phyloP scores from a whole-genome alignment of 2,113 vertebrate species.

The Phaethornis superciliosus region DNA sequence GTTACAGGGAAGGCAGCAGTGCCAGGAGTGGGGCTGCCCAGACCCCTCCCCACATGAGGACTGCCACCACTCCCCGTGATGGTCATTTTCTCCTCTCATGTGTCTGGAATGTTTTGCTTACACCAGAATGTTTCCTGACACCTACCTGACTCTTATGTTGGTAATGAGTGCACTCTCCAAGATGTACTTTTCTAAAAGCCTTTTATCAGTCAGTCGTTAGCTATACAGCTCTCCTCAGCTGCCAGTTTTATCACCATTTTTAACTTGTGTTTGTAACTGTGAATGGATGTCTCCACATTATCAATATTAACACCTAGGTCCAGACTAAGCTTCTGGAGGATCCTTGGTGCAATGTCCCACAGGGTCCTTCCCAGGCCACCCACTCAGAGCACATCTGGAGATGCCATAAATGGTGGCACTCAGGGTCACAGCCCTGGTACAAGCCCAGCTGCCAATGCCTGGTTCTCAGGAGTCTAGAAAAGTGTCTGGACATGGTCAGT shows the following conservation, averaged over 20 bases:
- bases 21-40: background rate
- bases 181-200: background rate
- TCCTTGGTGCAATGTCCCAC: rapidly evolving
- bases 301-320: background rate
- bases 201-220: background rate
- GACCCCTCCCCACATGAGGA: background rate
- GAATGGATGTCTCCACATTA: background rate
- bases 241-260: background rate
- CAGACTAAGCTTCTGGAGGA: background rate
- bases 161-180: background rate
- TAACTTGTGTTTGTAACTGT: background rate
- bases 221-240: background rate
- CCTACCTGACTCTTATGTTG: background rate
- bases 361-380: background rate
- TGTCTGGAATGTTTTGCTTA: background rate
- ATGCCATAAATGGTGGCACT: background rate
- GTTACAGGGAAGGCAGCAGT: background rate
- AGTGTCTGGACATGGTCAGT: background rate
- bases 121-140: background rate
- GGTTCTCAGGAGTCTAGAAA: background rate
- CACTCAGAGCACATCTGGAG: background rate
- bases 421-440: background rate
- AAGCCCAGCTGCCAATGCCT: too few species aligned
- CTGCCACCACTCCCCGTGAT: background rate
- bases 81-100: background rate